phyloP scores from a whole-genome alignment of 1,140 invertebrate genomes.

The Himalopsyche phryganea region DNA sequence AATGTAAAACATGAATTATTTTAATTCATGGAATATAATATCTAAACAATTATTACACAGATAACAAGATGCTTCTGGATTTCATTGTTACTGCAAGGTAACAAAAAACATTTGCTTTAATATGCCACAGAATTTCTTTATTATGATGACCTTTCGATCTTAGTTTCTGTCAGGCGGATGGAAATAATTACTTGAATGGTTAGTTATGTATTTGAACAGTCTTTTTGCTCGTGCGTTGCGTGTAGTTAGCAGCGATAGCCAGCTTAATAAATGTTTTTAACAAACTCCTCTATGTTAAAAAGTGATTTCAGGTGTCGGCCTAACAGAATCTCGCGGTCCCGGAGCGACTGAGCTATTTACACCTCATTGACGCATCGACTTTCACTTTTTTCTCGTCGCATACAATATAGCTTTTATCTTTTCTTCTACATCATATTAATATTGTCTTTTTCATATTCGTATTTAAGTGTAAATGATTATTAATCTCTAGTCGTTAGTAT shows the following conservation, averaged over 20 bases:
- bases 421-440: not conserved
- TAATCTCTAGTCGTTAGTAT: conserved; percentile 11
- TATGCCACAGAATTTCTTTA: no score
- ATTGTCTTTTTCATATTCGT: conserved; percentile 4
- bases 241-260: conserved; percentile 31
- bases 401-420: not conserved
- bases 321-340: conserved; percentile 13
- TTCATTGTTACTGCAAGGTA: no score
- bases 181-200: no score
- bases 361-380: not conserved
- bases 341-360: conserved; percentile 10
- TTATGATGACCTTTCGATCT: no score
- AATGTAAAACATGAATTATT: no score
- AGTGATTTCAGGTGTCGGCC: conserved; percentile 31
- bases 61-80: no score
- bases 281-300: conserved; percentile 28
- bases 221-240: conserved; percentile 6
- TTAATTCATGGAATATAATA: no score
- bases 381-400: not conserved
- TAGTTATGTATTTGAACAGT: no score
- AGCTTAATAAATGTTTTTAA: conserved; percentile 34
- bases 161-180: no score
- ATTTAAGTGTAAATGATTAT: conserved; percentile 6
- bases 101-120: no score
- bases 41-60: no score